A percentile compares a stretch with the other conserved stretches of the same genome.
Conservation (phyloP, 2,888 invertebrate species). For the Metopia argyrocephala region DNA sequence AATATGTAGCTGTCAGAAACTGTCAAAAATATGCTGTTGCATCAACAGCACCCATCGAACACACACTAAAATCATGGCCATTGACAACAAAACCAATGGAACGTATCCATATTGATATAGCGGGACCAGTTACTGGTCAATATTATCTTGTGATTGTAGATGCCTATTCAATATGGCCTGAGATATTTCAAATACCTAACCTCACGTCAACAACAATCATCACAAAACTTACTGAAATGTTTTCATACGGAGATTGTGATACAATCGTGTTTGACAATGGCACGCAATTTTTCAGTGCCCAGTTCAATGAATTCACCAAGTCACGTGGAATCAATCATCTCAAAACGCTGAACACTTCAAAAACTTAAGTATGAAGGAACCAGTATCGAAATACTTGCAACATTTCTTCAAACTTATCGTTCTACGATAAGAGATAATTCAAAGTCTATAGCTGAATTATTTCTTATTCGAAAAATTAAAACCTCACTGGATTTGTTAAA, state of each 20-base stretch:
- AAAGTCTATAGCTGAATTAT: slow-evolving; percentile 8
- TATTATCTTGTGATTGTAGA: slow-evolving; percentile 25
- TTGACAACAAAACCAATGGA: too few species aligned
- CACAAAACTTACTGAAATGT: neutral
- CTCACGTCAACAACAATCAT: slow-evolving; percentile 7
- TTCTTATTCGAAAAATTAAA: slow-evolving; percentile 7
- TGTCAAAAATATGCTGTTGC: slow-evolving; percentile 19
- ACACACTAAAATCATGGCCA: slow-evolving; percentile 24
- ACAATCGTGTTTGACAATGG: too few species aligned
- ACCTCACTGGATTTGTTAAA: too few species aligned
- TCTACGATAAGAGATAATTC: neutral
- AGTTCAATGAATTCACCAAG: neutral
- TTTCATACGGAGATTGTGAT: too few species aligned
- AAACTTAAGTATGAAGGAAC: too few species aligned
- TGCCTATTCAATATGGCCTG: slow-evolving; percentile 12
- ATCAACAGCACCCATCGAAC: neutral
- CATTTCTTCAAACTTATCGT: neutral
- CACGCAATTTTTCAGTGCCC: too few species aligned
- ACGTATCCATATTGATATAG: slow-evolving; percentile 22
- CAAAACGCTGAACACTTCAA: too few species aligned
- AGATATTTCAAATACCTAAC: slow-evolving; percentile 1
- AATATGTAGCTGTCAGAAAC: too few species aligned
- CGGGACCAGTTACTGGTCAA: slow-evolving; percentile 11
- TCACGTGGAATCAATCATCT: too few species aligned
- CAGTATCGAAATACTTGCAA: too few species aligned